A percentile compares a stretch with the other conserved stretches of the same genome.
These are phyloP conservation scores for Lepus townsendii DNA, from an alignment of 2,797 vertebrate genomes.

Conservation along the genomic window DNA sequence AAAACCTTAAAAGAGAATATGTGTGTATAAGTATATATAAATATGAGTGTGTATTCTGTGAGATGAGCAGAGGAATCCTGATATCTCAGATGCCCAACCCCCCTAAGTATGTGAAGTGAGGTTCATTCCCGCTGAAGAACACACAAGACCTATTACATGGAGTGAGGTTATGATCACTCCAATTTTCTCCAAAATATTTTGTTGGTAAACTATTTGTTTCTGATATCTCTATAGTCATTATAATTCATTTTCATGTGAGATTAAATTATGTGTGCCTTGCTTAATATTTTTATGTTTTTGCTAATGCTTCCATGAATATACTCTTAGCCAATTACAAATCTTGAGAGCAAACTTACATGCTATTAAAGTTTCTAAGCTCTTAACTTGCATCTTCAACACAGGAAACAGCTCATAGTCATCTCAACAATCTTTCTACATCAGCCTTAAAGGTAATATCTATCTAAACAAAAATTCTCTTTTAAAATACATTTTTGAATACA, in stretches of 20 bases:
- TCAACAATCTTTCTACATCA: background rate
- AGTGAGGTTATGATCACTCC: background rate
- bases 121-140: background rate
- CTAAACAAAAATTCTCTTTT: background rate
- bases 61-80: background rate
- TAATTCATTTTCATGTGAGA: background rate
- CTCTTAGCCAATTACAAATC: background rate
- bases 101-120: background rate
- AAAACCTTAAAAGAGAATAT: background rate
- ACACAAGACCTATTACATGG: background rate
- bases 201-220: background rate
- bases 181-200: background rate
- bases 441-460: background rate
- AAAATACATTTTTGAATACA: background rate
- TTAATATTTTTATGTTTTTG: background rate
- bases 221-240: background rate
- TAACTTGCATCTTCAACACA: background rate
- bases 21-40: fast-evolving
- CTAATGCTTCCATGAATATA: background rate
- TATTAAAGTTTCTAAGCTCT: background rate
- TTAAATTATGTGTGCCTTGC: background rate
- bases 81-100: too few species aligned
- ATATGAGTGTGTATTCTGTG: background rate
- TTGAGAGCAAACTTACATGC: background rate
- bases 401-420: background rate